These are phyloP conservation scores for Clistopyga incitator DNA, from an alignment of 2,888 invertebrate species.

Conservation along the genomic window DNA sequence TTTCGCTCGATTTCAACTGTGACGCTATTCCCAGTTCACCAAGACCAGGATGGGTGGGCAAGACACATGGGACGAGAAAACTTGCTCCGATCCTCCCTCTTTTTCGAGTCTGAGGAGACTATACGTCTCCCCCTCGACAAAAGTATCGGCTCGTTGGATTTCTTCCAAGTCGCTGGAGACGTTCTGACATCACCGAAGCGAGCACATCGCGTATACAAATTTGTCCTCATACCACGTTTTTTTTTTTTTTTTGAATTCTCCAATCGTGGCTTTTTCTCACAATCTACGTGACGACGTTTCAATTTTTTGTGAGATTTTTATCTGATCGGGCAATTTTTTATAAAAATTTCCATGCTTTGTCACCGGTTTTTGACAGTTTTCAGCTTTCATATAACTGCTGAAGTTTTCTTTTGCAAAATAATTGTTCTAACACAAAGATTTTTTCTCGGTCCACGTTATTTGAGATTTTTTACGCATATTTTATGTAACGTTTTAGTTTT, in stretches of 20 bases:
- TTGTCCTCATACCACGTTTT: slow-evolving; percentile 29
- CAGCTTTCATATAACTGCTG: too few species aligned
- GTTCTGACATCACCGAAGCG: slow-evolving; percentile 42
- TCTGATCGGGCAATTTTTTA: not conserved
- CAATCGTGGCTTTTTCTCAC: not conserved
- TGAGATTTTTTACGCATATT: too few species aligned
- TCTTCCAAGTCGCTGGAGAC: slow-evolving; percentile 59
- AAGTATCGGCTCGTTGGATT: slow-evolving; percentile 66
- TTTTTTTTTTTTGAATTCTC: not conserved
- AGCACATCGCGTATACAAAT: slow-evolving; percentile 46
- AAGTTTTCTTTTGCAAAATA: too few species aligned
- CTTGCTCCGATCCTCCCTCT: slow-evolving; percentile 25
- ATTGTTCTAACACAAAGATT: too few species aligned
- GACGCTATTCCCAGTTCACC: slow-evolving; percentile 50
- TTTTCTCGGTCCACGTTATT: too few species aligned
- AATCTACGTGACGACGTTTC: not conserved
- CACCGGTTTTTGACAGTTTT: too few species aligned
- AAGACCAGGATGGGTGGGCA: slow-evolving; percentile 38
- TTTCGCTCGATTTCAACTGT: slow-evolving; percentile 64
- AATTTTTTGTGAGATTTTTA: not conserved
- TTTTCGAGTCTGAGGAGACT: slow-evolving; percentile 25
- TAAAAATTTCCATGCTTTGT: too few species aligned
- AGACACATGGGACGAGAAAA: slow-evolving; percentile 54
- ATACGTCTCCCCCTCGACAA: slow-evolving; percentile 50
- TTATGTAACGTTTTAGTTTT: too few species aligned